Evolutionary conservation across 2,797 vertebrate genomes (phyloP).

Genomic region (Sarcoramphus papa): DNA sequence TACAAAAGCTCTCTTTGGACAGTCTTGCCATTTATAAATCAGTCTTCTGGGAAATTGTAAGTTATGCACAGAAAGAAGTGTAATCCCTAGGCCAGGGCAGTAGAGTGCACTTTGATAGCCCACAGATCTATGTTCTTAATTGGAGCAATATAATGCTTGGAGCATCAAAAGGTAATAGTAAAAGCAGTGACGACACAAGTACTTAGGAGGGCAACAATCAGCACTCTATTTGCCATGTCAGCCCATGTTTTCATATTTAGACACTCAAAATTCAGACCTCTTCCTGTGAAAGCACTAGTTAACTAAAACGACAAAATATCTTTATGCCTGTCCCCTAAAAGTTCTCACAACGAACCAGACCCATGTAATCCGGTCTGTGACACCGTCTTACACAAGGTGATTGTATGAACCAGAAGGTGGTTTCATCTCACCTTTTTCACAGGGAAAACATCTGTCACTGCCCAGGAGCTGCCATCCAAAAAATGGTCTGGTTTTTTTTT

Average conservation of each 20-base stretch:
- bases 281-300: not conserved
- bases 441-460: not conserved
- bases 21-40: not conserved
- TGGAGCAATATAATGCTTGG: not conserved
- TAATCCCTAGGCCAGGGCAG: not conserved
- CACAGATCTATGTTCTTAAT: not conserved
- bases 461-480: not conserved
- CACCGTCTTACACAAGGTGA: not conserved
- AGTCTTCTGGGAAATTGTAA: not conserved
- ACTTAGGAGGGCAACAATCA: not conserved
- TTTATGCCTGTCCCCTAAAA: not conserved
- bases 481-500: not conserved
- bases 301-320: not conserved
- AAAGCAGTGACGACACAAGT: not conserved
- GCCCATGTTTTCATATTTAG: not conserved
- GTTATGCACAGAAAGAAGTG: not conserved
- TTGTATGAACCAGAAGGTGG: not conserved
- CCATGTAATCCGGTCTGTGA: not conserved
- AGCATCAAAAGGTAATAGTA: not conserved
- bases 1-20: not conserved
- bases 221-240: not conserved
- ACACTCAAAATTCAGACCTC: not conserved
- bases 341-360: not conserved
- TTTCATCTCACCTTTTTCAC: not conserved
- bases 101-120: not conserved